These are phyloP conservation scores for Pterocles gutturalis DNA, from an alignment of 2,113 vertebrate genomes.

Conservation along the genomic window DNA sequence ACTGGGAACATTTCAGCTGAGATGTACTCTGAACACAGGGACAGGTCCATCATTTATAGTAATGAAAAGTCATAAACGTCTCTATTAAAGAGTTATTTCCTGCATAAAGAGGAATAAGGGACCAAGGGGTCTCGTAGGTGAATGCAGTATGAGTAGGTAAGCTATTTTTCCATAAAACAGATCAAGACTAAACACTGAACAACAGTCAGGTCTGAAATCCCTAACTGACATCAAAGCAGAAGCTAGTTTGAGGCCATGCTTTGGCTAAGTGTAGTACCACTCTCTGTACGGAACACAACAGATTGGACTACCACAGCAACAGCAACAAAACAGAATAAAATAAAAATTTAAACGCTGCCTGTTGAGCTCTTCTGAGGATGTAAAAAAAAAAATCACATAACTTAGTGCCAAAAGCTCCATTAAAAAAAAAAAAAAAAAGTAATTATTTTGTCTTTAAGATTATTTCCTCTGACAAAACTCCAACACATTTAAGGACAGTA, in stretches of 20 bases:
- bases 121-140: not conserved
- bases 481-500: not conserved
- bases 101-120: not conserved
- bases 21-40: not conserved
- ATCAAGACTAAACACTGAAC: not conserved
- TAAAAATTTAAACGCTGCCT: not conserved
- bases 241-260: not conserved
- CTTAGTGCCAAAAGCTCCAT: not conserved
- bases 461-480: not conserved
- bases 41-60: not conserved
- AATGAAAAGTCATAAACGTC: constrained; percentile 26
- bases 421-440: not conserved
- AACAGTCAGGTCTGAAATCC: not conserved
- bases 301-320: not conserved
- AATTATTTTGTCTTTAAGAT: not conserved
- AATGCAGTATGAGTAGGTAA: not conserved
- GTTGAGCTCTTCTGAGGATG: not conserved
- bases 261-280: not conserved
- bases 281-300: not conserved
- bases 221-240: not conserved
- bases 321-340: not conserved
- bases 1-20: not conserved
- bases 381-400: not conserved
- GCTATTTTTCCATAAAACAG: not conserved
- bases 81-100: not conserved